These are phyloP conservation scores for Dipodomys spectabilis DNA, from an alignment of 2,113 vertebrate species.

Conservation along the genomic window DNA sequence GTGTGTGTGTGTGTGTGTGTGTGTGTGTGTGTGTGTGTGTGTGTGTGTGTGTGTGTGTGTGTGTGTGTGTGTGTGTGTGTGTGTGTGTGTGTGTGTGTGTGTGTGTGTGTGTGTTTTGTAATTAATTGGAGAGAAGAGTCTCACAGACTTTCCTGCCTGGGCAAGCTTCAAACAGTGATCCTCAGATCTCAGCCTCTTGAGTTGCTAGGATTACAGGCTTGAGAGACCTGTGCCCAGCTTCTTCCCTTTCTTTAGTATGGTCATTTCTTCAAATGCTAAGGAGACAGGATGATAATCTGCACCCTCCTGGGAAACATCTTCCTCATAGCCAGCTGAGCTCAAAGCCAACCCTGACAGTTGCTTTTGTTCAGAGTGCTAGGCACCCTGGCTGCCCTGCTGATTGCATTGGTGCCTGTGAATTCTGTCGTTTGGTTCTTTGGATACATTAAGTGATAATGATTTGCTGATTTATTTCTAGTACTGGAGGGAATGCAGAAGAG, in stretches of 20 bases:
- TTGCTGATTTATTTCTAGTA: constrained; percentile 51
- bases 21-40: too few relatives aligned
- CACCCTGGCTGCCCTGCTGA: not conserved
- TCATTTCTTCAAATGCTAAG: not conserved
- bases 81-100: too few relatives aligned
- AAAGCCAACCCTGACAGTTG: not conserved
- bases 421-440: constrained; percentile 6
- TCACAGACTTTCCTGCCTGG: too few relatives aligned
- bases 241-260: not conserved
- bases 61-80: too few relatives aligned
- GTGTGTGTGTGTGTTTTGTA: too few relatives aligned
- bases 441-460: not conserved
- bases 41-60: too few relatives aligned
- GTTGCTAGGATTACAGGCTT: too few relatives aligned
- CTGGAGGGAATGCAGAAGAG: constrained; percentile 45
- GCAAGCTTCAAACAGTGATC: too few relatives aligned
- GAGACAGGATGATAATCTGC: not conserved
- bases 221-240: too few relatives aligned
- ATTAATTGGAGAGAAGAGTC: too few relatives aligned
- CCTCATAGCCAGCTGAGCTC: not conserved
- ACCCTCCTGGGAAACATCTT: not conserved
- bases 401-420: not conserved
- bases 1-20: too few relatives aligned
- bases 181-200: too few relatives aligned
- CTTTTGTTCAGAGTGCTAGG: not conserved